Percentiles rank a stretch among this genome's conserved stretches.
These are phyloP conservation scores for Phylloscopus trochiloides DNA, from an alignment of 2,113 vertebrate genomes.

Conservation along the genomic window DNA sequence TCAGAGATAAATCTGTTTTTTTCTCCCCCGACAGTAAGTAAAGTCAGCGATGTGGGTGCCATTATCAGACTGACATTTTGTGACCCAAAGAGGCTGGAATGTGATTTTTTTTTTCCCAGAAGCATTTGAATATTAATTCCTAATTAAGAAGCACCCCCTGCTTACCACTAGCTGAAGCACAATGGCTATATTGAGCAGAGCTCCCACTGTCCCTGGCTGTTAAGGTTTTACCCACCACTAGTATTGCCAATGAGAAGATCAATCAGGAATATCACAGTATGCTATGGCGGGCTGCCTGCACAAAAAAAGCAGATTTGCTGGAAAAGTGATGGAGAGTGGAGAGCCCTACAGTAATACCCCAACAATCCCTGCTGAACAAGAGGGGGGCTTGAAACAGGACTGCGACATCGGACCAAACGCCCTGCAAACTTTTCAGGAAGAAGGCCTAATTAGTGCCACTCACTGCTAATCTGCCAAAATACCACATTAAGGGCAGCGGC, in stretches of 20 bases:
- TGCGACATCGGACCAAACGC: not conserved
- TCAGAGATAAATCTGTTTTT: slow-evolving; percentile 66
- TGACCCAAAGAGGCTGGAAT: slow-evolving; percentile 15
- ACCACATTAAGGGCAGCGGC: slow-evolving; percentile 1
- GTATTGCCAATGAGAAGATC: not conserved
- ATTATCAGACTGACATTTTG: slow-evolving; percentile 33
- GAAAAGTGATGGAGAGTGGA: not conserved
- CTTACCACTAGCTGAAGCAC: not conserved
- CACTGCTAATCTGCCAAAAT: slow-evolving; percentile 22
- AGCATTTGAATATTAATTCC: slow-evolving; percentile 49
- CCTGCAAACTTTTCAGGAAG: not conserved
- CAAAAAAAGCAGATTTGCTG: rapidly evolving
- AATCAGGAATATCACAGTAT: not conserved
- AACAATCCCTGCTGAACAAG: not conserved
- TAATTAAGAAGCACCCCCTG: slow-evolving; percentile 27
- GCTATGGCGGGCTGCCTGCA: rapidly evolving
- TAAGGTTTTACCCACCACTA: not conserved
- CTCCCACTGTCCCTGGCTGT: not conserved
- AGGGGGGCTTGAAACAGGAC: not conserved
- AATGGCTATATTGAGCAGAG: not conserved
- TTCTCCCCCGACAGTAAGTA: slow-evolving; percentile 1
- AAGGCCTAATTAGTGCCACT: slow-evolving; percentile 10
- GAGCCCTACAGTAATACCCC: not conserved
- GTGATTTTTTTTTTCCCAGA: not conserved
- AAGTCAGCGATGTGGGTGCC: slow-evolving; percentile 28